phyloP scores from a whole-genome alignment of 30 jellyfish, hydroid and myxozoan genomes.

The Cassiopea andromeda region DNA sequence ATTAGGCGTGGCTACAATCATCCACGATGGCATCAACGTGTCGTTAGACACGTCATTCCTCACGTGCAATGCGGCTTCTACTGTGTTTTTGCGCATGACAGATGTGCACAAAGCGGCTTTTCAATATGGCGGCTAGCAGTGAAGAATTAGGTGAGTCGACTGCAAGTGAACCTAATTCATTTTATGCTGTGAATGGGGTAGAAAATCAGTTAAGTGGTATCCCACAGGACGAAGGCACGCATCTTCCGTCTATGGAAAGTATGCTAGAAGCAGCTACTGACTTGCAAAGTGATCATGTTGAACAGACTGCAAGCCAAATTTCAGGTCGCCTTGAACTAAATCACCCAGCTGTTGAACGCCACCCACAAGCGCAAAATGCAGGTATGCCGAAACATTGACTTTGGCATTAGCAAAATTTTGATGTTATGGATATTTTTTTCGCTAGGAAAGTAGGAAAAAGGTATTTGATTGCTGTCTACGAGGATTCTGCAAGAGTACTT shows the following conservation, averaged over 20 bases:
- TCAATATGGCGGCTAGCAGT: conserved; percentile 62
- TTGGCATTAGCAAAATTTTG: neutral
- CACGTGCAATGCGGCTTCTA: neutral
- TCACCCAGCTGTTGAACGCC: conserved; percentile 23
- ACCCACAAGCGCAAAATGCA: conserved; percentile 31
- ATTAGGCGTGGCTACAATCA: neutral
- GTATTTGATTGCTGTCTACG: no score
- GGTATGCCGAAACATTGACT: conserved; percentile 47
- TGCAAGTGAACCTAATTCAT: conserved; percentile 27
- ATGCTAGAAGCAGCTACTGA: conserved; percentile 99
- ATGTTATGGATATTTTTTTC: neutral
- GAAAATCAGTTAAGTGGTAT: conserved; percentile 13
- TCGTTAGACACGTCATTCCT: neutral
- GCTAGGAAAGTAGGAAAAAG: neutral
- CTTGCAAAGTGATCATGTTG: conserved; percentile 83
- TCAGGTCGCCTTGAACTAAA: conserved; percentile 73
- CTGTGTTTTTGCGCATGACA: conserved; percentile 4
- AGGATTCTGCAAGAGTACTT: no score
- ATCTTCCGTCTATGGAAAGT: conserved; percentile 93
- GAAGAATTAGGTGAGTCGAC: conserved; percentile 66
- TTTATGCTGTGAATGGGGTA: conserved; percentile 66
- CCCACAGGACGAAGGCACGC: conserved; percentile 13
- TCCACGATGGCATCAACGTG: conserved; percentile 1
- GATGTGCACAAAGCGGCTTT: conserved; percentile 2
- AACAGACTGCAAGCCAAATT: conserved; percentile 47